Conservation (phyloP, 2,113 vertebrate genomes). For the Synodontis membranacea region DNA sequence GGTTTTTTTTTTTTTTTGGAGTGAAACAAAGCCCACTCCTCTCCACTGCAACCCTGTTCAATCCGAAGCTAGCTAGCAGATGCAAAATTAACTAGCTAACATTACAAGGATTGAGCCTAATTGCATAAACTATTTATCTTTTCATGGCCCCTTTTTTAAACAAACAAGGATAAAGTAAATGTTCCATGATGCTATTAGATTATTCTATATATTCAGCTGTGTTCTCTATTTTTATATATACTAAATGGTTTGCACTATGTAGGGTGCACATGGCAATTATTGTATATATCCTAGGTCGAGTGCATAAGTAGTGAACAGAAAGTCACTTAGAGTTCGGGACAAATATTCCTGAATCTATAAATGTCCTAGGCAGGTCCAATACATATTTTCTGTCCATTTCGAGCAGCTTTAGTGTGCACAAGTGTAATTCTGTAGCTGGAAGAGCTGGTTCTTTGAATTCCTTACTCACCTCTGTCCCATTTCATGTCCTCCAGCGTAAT, state of each 20-base stretch:
- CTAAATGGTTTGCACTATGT: neutral
- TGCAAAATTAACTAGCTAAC: no score
- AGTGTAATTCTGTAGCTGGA: neutral
- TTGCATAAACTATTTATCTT: no score
- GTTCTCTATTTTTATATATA: neutral
- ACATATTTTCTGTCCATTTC: neutral
- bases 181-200: no score
- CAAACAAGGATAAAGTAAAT: neutral
- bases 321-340: neutral
- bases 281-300: neutral
- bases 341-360: neutral
- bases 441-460: neutral
- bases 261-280: neutral
- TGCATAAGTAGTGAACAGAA: neutral
- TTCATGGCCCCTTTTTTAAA: no score
- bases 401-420: neutral
- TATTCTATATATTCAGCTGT: neutral
- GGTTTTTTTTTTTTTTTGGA: no score
- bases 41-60: no score
- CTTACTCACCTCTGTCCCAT: slow-evolving; percentile 65
- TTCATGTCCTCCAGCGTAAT: slow-evolving; percentile 69
- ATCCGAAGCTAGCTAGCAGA: no score
- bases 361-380: no score
- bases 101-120: no score
- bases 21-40: no score